These are phyloP conservation scores for Anabas testudineus DNA, from an alignment of 2,797 vertebrate genomes.

Conservation along the genomic window DNA sequence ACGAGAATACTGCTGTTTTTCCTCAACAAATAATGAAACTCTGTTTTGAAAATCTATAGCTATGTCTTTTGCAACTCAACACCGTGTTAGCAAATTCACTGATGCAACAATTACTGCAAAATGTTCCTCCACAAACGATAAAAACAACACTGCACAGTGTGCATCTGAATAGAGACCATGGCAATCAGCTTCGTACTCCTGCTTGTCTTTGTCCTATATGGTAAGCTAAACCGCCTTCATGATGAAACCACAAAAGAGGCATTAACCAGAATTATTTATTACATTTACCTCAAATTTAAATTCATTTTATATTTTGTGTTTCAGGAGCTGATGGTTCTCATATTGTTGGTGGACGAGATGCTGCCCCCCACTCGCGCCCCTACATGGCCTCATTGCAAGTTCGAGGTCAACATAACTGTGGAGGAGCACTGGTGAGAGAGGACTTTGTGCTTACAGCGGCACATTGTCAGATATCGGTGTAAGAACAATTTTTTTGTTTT, in stretches of 20 bases:
- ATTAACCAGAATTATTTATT: too few relatives aligned
- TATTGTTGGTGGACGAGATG: conserved; percentile 75
- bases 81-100: conserved; percentile 35
- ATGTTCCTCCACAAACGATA: background rate
- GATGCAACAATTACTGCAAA: conserved; percentile 43
- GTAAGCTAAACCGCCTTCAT: conserved; percentile 40
- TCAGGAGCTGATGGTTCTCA: conserved; percentile 53
- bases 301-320: conserved; percentile 22
- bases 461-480: conserved; percentile 62
- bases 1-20: too few relatives aligned
- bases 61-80: conserved; percentile 33
- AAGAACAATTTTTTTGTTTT: conserved; percentile 35
- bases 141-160: background rate
- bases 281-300: background rate
- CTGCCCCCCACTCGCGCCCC: conserved; percentile 68
- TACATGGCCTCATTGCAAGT: conserved; percentile 76
- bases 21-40: conserved; percentile 36
- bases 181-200: conserved; percentile 26
- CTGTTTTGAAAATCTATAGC: conserved; percentile 44
- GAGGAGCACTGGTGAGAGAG: conserved; percentile 69
- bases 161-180: conserved; percentile 49
- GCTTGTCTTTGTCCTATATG: conserved; percentile 48
- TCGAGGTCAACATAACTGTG: conserved; percentile 55
- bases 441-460: conserved; percentile 81
- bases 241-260: background rate